phyloP scores from a whole-genome alignment of 2,113 vertebrate species.

The Lampris incognitus region DNA sequence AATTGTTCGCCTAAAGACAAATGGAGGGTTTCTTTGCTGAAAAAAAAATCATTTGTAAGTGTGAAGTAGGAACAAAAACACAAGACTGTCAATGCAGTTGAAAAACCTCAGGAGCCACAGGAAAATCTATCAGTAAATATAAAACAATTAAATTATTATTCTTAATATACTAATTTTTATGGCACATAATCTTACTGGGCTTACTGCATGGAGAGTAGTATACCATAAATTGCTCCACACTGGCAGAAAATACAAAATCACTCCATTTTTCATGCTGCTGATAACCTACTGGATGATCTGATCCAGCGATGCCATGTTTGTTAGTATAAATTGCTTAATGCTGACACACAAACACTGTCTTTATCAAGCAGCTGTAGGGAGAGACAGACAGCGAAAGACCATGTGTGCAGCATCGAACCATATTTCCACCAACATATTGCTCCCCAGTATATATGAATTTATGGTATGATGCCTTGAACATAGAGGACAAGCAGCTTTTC shows the following conservation, averaged over 20 bases:
- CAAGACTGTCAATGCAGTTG: not conserved
- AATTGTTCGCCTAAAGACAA: not conserved
- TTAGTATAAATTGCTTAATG: not conserved
- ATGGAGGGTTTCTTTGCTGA: not conserved
- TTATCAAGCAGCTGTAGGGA: not conserved
- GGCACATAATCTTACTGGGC: not conserved
- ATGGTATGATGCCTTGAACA: too few relatives aligned
- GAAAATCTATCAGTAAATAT: not conserved
- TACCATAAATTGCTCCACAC: not conserved
- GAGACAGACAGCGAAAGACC: not conserved
- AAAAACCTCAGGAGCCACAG: not conserved
- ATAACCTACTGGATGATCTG: not conserved
- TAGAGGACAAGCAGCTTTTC: not conserved
- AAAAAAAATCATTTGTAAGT: not conserved
- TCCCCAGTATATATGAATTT: too few relatives aligned
- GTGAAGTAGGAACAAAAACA: not conserved
- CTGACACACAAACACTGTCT: not conserved
- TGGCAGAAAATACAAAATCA: not conserved
- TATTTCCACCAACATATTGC: too few relatives aligned
- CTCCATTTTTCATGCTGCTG: not conserved
- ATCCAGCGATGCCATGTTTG: not conserved
- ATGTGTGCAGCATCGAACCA: too few relatives aligned
- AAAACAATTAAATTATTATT: not conserved
- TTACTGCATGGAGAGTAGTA: not conserved
- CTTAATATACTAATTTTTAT: not conserved